These are phyloP conservation scores for Zaprionus africanus DNA, from an alignment of 1,140 invertebrate species.

Conservation along the genomic window DNA sequence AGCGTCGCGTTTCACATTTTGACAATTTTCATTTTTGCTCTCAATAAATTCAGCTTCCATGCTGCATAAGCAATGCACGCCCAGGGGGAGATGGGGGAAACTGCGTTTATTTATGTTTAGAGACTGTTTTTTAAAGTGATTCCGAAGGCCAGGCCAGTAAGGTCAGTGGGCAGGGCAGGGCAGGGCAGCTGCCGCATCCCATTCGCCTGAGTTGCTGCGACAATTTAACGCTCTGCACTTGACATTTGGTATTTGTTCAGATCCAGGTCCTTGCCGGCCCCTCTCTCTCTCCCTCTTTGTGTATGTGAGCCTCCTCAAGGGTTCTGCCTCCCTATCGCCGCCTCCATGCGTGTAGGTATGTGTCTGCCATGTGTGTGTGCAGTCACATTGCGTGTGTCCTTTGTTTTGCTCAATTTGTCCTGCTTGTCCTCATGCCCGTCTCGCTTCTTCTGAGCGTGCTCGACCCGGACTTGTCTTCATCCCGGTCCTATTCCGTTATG, in stretches of 20 bases:
- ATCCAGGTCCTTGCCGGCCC: conserved; percentile 42
- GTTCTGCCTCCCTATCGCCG: neutral
- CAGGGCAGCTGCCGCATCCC: neutral
- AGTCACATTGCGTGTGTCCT: conserved; percentile 37
- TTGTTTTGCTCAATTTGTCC: conserved; percentile 58
- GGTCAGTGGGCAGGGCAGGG: neutral
- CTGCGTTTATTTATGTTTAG: conserved; percentile 47
- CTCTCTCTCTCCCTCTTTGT: neutral
- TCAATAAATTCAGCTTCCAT: conserved; percentile 50
- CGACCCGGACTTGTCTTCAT: conserved; percentile 19
- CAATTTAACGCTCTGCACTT: conserved; percentile 77
- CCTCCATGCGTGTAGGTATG: neutral
- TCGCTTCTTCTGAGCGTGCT: neutral
- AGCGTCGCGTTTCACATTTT: conserved; percentile 48
- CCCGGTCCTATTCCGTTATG: conserved; percentile 43
- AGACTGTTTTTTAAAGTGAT: conserved; percentile 36
- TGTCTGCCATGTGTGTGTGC: conserved; percentile 2
- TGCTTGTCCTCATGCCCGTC: conserved; percentile 20
- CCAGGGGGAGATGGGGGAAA: neutral
- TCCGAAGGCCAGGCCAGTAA: conserved; percentile 15
- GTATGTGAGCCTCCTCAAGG: conserved; percentile 6
- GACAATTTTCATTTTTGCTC: conserved; percentile 58
- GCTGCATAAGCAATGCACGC: neutral
- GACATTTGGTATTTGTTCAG: conserved; percentile 65
- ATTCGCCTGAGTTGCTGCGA: conserved; percentile 54